A percentile compares a stretch with the other conserved stretches of the same genome.
Evolutionary conservation across 1,140 invertebrate species (phyloP).

Genomic region (Saxidomus purpurata): DNA sequence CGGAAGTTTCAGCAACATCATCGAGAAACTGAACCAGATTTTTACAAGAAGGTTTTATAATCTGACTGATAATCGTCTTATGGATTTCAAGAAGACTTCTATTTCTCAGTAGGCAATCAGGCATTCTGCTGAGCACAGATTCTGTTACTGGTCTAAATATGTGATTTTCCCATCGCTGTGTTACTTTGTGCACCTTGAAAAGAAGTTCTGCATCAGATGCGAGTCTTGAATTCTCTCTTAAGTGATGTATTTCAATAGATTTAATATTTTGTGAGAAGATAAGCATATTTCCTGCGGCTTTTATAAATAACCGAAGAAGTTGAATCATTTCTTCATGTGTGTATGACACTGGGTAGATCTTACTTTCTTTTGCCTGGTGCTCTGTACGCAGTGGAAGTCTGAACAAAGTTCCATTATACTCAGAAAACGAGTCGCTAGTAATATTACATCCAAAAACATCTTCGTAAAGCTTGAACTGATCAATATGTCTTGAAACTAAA

Average conservation of each 20-base stretch:
- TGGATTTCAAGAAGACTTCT: constrained; percentile 75
- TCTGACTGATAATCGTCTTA: constrained; percentile 67
- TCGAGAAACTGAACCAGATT: constrained; percentile 43
- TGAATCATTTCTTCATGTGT: constrained; percentile 68
- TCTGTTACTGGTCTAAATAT: constrained; percentile 75
- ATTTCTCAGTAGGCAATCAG: constrained; percentile 75
- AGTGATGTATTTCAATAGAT: constrained; percentile 71
- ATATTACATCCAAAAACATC: constrained; percentile 76
- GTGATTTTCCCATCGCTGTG: constrained; percentile 47
- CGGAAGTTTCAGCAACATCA: background rate
- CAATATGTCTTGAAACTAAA: constrained; percentile 61
- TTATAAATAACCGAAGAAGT: constrained; percentile 71
- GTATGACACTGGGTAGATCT: constrained; percentile 74
- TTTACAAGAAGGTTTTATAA: constrained; percentile 36
- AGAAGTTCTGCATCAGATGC: constrained; percentile 6
- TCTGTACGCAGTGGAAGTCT: constrained; percentile 77
- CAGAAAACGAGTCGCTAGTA: constrained; percentile 1
- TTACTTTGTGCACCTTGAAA: constrained; percentile 19
- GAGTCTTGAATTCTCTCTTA: constrained; percentile 29
- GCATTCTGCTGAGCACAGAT: constrained; percentile 32
- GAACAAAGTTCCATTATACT: constrained; percentile 76
- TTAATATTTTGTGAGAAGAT: constrained; percentile 79
- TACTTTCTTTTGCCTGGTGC: constrained; percentile 71
- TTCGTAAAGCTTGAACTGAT: constrained; percentile 80
- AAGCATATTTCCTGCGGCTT: constrained; percentile 69